Base-by-base conservation (phyloP, 2,113 vertebrate genomes). In the Notothenia rossii region DNA sequence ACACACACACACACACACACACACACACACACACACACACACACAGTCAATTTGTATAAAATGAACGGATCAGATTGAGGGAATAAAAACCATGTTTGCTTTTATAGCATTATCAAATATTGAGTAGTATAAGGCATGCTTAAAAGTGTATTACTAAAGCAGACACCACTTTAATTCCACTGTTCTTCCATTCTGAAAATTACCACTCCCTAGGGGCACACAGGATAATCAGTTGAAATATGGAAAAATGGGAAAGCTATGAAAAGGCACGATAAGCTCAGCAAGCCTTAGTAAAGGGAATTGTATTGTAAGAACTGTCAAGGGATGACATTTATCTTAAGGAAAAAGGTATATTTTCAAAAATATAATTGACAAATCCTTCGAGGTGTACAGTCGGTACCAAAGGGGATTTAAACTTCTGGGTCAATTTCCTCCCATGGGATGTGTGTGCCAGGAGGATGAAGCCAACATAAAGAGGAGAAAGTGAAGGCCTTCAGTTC, bases 181-280 rank as follows among this genome's bases (percentile, higher is more conserved):
- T 49, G 15, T 36, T 45, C 36, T 49, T 56, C 67, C 36, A 33
- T 43, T 67, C 4, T 48, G 62, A 46, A 66, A 72, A 78, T 54
- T 4, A 51, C n/a, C 20, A 6, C 25, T 65, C 58, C 55, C 59
- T 45, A 0, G 58, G 74, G 71, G 58, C 45, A n/a, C 4, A 15
- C 5, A 10, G 56, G 49, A 71, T 69, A 84, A 84, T 72, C 43
- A 83, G 29, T 75, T 53, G 51, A 77, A 77, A 81, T 45, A 50
- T 7, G 43, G 25, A 33, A 36, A 63, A 56, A 22, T 36, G 18
- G 51, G 63, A 53, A 59, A 67, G 40, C 59, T 18, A 51, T 59
- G 61, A 70, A 36, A 36, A 75, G 36, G 13, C 14, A 33, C 49
- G 75, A 72, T 70, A 25, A 70, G 40, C 43, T 64, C 25, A 53